phyloP scores from a whole-genome alignment of 2,113 vertebrate species.

The Carollia perspicillata region DNA sequence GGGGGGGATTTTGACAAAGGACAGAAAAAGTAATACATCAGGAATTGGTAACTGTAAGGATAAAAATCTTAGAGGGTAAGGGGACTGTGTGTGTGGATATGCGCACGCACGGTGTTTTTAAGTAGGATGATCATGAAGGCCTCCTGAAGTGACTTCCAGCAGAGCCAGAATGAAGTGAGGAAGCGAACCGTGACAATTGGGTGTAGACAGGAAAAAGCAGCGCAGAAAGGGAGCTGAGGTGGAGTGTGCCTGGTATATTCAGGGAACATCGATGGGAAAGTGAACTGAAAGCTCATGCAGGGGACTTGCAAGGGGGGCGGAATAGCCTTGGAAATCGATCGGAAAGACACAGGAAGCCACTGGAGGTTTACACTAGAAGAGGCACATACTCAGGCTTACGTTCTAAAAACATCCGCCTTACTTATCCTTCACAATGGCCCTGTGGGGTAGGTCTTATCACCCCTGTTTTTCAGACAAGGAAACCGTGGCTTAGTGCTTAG shows the following conservation, averaged over 20 bases:
- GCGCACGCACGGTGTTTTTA: fast-evolving
- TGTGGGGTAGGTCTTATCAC: neutral
- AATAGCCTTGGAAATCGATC: neutral
- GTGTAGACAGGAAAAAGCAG: neutral
- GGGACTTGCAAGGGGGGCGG: neutral
- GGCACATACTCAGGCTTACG: neutral
- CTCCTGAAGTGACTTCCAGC: neutral
- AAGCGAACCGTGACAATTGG: neutral
- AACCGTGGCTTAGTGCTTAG: neutral
- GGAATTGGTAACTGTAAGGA: neutral
- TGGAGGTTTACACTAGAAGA: neutral
- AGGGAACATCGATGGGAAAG: neutral
- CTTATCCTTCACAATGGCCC: neutral
- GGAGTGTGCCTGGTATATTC: neutral
- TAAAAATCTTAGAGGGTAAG: neutral
- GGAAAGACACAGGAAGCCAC: neutral
- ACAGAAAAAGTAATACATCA: neutral
- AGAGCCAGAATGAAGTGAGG: neutral
- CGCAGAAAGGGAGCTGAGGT: neutral
- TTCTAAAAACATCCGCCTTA: neutral
- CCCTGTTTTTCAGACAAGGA: neutral
- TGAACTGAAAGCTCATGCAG: neutral
- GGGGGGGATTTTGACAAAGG: neutral
- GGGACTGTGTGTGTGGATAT: neutral
- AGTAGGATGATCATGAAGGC: neutral